These are phyloP conservation scores for Buphagus erythrorhynchus DNA, from an alignment of 2,797 vertebrate species.

Conservation along the genomic window DNA sequence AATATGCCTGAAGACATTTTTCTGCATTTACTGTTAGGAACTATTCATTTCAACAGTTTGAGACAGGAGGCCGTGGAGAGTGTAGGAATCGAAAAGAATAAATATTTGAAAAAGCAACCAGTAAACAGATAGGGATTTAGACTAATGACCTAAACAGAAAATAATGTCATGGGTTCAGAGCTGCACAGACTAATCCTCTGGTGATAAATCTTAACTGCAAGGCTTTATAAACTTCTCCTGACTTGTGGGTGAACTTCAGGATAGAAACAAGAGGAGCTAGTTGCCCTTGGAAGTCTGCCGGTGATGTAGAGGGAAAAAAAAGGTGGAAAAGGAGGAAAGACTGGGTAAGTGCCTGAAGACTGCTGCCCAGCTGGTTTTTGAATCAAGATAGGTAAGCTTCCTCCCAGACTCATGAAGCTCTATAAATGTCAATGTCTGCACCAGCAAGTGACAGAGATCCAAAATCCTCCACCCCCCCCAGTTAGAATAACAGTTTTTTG, in stretches of 20 bases:
- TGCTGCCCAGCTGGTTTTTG: background rate
- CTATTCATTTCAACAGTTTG: background rate
- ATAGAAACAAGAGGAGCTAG: background rate
- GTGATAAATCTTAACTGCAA: conserved; percentile 27
- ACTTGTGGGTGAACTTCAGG: background rate
- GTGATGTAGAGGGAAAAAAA: background rate
- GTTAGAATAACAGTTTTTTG: background rate
- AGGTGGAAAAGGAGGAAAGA: background rate
- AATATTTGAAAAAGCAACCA: conserved; percentile 28
- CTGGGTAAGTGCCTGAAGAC: background rate
- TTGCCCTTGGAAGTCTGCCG: background rate
- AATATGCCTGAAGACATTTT: background rate
- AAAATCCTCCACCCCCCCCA: background rate
- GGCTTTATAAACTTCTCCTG: background rate
- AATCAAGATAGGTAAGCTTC: background rate
- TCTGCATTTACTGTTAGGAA: background rate
- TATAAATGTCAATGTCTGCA: rapidly evolving
- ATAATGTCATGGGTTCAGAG: background rate
- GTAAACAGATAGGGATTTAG: conserved; percentile 14
- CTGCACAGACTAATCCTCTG: background rate
- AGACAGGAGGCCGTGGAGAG: background rate
- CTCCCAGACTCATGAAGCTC: background rate
- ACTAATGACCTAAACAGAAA: conserved; percentile 25
- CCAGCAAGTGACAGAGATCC: background rate
- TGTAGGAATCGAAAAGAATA: background rate